A percentile compares a stretch with the other conserved stretches of the same genome.
Evolutionary conservation across 2,797 vertebrate genomes (phyloP).

Genomic region (Premnoplex brunnescens): DNA sequence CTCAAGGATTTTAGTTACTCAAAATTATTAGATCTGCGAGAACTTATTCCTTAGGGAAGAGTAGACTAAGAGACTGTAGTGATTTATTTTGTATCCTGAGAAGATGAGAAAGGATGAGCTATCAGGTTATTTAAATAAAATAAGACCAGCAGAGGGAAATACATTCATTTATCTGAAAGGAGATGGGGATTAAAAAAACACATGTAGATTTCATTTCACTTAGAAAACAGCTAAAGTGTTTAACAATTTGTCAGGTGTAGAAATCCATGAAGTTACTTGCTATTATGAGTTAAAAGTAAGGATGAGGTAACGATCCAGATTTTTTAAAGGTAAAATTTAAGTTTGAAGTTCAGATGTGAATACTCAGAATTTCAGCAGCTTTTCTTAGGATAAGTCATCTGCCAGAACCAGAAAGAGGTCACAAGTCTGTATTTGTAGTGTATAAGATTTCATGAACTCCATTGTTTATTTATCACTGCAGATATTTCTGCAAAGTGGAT

Average conservation of each 20-base stretch:
- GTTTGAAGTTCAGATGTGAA: background rate
- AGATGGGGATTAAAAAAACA: background rate
- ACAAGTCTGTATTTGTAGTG: background rate
- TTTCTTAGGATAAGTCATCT: background rate
- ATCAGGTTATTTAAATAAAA: background rate
- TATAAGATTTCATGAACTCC: background rate
- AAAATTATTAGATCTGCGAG: background rate
- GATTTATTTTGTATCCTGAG: slow-evolving; percentile 8
- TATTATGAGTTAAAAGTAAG: background rate
- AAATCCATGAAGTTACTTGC: background rate
- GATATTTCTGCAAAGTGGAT: background rate
- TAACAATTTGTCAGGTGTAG: background rate
- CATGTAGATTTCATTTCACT: background rate
- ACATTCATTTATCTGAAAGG: slow-evolving; percentile 1
- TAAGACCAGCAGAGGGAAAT: background rate
- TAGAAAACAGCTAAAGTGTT: slow-evolving; percentile 1
- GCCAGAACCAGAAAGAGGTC: background rate
- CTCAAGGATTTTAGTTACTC: background rate
- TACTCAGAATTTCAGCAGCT: background rate
- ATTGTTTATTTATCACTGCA: background rate
- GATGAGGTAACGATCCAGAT: background rate
- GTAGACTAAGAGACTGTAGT: background rate
- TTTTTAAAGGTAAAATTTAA: background rate
- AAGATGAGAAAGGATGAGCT: background rate
- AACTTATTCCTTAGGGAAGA: background rate